Percentiles rank a stretch among this genome's conserved stretches.
phyloP scores from a whole-genome alignment of 1,140 invertebrate genomes.

The Temnothorax longispinosus region DNA sequence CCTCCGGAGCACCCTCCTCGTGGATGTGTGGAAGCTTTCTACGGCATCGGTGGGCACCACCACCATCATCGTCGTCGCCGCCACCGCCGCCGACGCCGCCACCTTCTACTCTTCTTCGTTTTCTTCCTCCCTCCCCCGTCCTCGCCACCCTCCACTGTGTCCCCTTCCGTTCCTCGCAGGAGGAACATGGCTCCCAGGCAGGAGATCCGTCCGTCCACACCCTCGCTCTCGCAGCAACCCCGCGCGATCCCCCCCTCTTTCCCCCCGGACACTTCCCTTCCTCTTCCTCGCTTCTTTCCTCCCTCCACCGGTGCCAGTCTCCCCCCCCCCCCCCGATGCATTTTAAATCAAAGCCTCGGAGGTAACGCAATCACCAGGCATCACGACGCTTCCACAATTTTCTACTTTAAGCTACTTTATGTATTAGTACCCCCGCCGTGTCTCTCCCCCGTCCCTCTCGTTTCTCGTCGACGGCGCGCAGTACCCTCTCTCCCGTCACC shows the following conservation, averaged over 20 bases:
- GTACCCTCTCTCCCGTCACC: background rate
- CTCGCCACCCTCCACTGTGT: conserved; percentile 40
- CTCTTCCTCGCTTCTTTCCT: conserved; percentile 14
- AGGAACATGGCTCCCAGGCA: conserved; percentile 77
- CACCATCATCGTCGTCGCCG: conserved; percentile 4
- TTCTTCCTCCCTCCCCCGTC: conserved; percentile 53
- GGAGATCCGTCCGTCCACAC: conserved; percentile 71
- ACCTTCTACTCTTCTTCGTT: conserved; percentile 68
- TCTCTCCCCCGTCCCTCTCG: conserved; percentile 39
- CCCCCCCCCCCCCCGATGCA: conserved; percentile 85
- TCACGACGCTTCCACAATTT: conserved; percentile 87
- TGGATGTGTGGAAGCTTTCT: conserved; percentile 47
- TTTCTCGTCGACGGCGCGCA: conserved; percentile 52
- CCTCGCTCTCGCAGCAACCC: conserved; percentile 67
- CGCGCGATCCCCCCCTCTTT: conserved; percentile 29
- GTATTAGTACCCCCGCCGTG: conserved; percentile 82
- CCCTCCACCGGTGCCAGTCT: conserved; percentile 45
- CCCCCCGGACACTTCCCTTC: conserved; percentile 59
- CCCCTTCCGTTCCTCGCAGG: conserved; percentile 74
- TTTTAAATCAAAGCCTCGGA: conserved; percentile 86
- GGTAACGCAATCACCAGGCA: conserved; percentile 86
- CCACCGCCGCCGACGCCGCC: conserved; percentile 28
- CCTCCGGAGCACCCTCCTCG: background rate
- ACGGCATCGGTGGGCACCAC: conserved; percentile 45
- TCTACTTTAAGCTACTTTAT: conserved; percentile 87